Base-by-base conservation (phyloP, 2,888 invertebrate genomes). In the Hirtodrosophila histrioides region DNA sequence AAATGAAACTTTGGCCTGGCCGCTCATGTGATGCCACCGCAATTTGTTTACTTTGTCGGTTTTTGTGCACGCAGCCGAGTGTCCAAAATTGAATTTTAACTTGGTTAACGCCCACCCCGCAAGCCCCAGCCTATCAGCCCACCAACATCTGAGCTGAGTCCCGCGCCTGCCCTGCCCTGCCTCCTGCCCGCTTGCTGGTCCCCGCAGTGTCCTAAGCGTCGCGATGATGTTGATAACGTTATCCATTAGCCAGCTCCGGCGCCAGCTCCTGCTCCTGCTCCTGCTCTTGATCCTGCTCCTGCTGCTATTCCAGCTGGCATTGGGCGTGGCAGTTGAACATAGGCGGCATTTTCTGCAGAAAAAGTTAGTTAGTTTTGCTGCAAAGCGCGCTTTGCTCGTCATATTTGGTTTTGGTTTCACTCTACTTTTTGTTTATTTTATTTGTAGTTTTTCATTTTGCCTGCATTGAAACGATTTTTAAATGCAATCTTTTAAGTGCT, bases 11-110 rank as follows among this genome's bases (percentile, higher is more conserved):
- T 71, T 66, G 67, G 67, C 53, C 60, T 55, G 48, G 56, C 51
- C 73, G 55, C 70, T 81, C 81, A 75, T 81, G 73, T 79, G 82
- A 70, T 76, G 82, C 78, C 78, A 81, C 76, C 76, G 79, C 79
- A 79, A 79, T 82, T 79, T 79, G 79, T 79, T 79, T 81, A 82
- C 82, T 81, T 78, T 76, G 78, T 78, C 73, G 81, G 75, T 78
- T 81, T 78, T 80, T 80, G 71, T 74, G 78, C 75, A 77, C 75
- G 71, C 78, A 68, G 78, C 68, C 78, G 78, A 80, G 78, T 80
- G 81, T 80, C 78, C 75, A 78, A 80, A 78, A 78, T 78, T 78
- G 78, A 78, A 78, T 80, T 78, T 78, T 78, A 78, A 78, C 78
- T 78, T 80, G 78, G 78, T 77, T 78, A 80, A 78, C 66, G 46